Percentiles rank a stretch among this genome's conserved stretches.
These are phyloP conservation scores for Macrophya annulata DNA, from an alignment of 2,888 invertebrate genomes.

Conservation along the genomic window DNA sequence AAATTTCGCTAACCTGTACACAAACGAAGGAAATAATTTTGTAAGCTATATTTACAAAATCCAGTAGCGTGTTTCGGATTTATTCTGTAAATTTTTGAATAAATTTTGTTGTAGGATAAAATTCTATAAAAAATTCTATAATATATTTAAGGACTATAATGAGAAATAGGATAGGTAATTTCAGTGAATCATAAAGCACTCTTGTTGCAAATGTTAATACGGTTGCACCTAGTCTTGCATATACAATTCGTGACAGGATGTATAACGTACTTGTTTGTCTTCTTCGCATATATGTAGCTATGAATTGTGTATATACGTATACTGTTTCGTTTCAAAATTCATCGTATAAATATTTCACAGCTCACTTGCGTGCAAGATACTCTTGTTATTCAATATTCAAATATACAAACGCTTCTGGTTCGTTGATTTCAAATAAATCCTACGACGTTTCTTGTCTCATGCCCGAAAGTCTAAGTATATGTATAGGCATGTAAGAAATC, in stretches of 20 bases:
- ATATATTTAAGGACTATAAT: constrained; percentile 14
- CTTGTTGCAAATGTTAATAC: constrained; percentile 32
- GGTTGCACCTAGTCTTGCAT: neutral
- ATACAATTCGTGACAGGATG: neutral
- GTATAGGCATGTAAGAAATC: neutral
- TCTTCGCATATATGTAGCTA: neutral
- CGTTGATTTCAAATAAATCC: constrained; percentile 53
- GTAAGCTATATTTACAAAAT: neutral
- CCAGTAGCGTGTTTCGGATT: neutral
- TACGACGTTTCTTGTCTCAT: neutral
- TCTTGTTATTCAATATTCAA: constrained; percentile 54
- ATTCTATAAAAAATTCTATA: neutral
- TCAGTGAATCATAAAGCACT: constrained; percentile 34
- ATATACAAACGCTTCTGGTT: constrained; percentile 38
- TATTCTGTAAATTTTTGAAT: neutral
- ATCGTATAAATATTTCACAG: constrained; percentile 52
- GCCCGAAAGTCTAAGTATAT: neutral
- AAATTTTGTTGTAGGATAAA: neutral
- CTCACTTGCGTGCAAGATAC: constrained; percentile 47
- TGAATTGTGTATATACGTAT: neutral
- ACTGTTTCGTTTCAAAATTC: constrained; percentile 46
- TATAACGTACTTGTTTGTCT: neutral
- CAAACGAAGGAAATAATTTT: neutral
- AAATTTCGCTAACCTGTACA: constrained; percentile 32
- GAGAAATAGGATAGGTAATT: constrained; percentile 22